phyloP scores from a whole-genome alignment of 2,113 vertebrate genomes.

The Indicator maculatus region DNA sequence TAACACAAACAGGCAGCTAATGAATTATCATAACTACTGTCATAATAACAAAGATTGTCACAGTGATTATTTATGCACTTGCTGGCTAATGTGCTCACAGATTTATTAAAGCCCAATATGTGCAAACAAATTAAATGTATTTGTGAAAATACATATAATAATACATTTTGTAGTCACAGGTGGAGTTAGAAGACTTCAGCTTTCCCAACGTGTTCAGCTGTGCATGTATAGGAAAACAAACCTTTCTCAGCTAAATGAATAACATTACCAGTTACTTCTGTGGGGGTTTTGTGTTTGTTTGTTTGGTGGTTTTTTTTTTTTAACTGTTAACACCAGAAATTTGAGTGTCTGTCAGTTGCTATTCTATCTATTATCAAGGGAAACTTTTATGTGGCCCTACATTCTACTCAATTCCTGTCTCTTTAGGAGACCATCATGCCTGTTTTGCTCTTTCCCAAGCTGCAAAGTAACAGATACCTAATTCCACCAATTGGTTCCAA shows the following conservation, averaged over 20 bases:
- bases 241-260: neutral
- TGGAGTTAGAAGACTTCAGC: neutral
- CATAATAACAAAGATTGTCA: slow-evolving; percentile 53
- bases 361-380: neutral
- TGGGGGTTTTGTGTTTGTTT: too few species aligned
- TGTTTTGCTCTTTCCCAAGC: neutral
- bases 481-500: neutral
- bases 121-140: slow-evolving; percentile 27
- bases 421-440: neutral
- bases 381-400: neutral
- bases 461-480: neutral
- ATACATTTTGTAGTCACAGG: neutral
- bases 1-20: slow-evolving; percentile 3
- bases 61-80: slow-evolving; percentile 29
- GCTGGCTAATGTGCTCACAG: slow-evolving; percentile 24
- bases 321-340: neutral
- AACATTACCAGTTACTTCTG: neutral
- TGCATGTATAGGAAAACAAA: neutral
- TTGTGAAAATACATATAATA: slow-evolving; percentile 23
- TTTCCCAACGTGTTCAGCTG: neutral
- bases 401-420: neutral
- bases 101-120: slow-evolving; percentile 38
- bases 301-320: neutral
- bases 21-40: slow-evolving; percentile 58
- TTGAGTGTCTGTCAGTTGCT: neutral